phyloP scores from a whole-genome alignment of 64 coral and sea anemone species.

The Catalaphyllia jardinei region DNA sequence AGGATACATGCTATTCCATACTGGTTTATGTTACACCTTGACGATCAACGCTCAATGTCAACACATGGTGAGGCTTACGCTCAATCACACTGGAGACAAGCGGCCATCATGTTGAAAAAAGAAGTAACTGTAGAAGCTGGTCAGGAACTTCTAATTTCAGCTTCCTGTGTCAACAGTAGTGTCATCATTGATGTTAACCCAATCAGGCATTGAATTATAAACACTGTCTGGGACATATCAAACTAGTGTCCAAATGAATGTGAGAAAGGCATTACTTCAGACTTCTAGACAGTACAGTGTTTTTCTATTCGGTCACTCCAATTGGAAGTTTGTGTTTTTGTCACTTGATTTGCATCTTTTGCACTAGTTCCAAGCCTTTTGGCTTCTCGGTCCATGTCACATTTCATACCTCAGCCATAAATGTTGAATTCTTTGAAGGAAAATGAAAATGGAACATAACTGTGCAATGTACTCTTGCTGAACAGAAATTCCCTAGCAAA shows the following conservation, averaged over 20 bases:
- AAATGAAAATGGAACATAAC: no score
- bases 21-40: constrained; percentile 78
- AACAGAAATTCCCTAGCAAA: no score
- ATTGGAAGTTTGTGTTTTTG: no score
- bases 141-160: constrained; percentile 65
- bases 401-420: no score
- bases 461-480: no score
- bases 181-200: constrained; percentile 47
- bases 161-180: constrained; percentile 78
- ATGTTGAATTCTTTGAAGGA: no score
- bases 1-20: constrained; percentile 86
- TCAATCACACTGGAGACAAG: constrained; percentile 91
- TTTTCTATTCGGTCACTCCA: no score
- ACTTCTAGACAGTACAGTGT: no score
- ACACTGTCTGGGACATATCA: background rate
- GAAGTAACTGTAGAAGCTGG: constrained; percentile 58
- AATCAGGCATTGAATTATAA: background rate
- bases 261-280: no score
- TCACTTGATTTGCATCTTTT: no score
- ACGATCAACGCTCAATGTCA: constrained; percentile 37
- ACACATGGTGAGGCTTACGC: constrained; percentile 59
- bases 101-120: constrained; percentile 66
- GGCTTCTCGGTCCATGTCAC: no score
- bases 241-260: background rate
- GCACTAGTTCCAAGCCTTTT: no score